These are phyloP conservation scores for Brachionus calyciflorus DNA, from an alignment of 1,140 invertebrate genomes.

Conservation along the genomic window DNA sequence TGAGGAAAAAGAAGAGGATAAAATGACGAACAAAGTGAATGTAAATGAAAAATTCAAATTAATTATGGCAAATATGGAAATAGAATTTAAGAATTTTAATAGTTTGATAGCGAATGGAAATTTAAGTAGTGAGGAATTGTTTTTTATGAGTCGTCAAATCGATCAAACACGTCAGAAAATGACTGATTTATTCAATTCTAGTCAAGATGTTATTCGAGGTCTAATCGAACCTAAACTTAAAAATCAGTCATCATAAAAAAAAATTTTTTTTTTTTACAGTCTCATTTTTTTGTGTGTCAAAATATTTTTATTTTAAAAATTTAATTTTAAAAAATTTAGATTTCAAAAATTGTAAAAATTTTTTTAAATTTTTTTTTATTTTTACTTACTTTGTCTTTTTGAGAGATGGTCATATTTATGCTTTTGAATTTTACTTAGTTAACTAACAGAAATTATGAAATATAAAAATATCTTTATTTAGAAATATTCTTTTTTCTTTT, in stretches of 20 bases:
- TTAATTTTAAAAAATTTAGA: too few relatives aligned
- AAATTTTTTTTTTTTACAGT: not conserved
- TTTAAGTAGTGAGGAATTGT: not conserved
- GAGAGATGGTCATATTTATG: too few relatives aligned
- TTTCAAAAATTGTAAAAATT: too few relatives aligned
- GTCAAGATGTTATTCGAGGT: constrained; percentile 2
- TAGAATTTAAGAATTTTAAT: not conserved
- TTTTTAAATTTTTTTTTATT: too few relatives aligned
- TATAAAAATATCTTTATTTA: too few relatives aligned
- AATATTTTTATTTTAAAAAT: too few relatives aligned
- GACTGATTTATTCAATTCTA: not conserved
- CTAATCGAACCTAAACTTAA: not conserved
- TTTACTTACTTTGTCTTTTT: too few relatives aligned
- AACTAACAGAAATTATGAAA: too few relatives aligned
- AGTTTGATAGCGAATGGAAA: not conserved
- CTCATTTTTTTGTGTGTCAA: not conserved
- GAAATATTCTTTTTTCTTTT: too few relatives aligned
- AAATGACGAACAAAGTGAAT: too few relatives aligned
- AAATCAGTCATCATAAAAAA: constrained; percentile 2
- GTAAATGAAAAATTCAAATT: not conserved
- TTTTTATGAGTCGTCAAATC: not conserved
- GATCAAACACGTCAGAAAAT: not conserved
- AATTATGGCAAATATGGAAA: not conserved
- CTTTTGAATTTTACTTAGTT: too few relatives aligned
- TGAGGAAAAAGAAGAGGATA: too few relatives aligned